These are phyloP conservation scores for Nothura maculosa DNA, from an alignment of 2,797 vertebrate species.

Conservation along the genomic window DNA sequence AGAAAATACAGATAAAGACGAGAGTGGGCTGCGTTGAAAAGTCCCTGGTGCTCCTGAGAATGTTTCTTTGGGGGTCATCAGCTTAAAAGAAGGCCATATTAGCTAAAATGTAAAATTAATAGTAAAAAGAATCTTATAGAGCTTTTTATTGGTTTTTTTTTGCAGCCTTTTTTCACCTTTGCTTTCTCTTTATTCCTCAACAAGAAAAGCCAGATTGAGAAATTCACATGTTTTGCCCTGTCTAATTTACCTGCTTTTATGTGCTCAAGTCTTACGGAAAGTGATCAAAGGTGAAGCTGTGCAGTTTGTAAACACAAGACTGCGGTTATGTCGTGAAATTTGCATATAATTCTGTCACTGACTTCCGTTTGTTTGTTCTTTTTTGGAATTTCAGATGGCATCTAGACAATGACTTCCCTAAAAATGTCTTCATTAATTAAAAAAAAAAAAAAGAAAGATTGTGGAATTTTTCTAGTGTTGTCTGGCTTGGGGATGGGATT, in stretches of 20 bases:
- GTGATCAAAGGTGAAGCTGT: background rate
- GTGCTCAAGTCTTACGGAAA: slow-evolving; percentile 3
- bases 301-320: background rate
- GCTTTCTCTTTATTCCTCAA: slow-evolving; percentile 2
- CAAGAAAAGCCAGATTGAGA: background rate
- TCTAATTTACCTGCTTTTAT: background rate
- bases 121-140: background rate
- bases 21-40: slow-evolving; percentile 19
- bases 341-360: background rate
- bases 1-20: slow-evolving; percentile 70
- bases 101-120: background rate
- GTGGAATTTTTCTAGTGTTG: background rate
- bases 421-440: background rate
- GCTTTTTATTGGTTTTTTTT: background rate
- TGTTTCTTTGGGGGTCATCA: slow-evolving; percentile 5
- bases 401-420: background rate
- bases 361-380: background rate
- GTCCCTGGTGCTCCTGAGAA: slow-evolving; percentile 27
- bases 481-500: background rate
- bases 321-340: background rate
- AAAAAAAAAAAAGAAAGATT: background rate
- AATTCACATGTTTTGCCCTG: background rate
- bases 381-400: background rate
- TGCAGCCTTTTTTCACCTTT: background rate
- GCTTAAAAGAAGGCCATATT: background rate